Conservation (phyloP, 2,113 vertebrate species). For the Menidia beryllina region DNA sequence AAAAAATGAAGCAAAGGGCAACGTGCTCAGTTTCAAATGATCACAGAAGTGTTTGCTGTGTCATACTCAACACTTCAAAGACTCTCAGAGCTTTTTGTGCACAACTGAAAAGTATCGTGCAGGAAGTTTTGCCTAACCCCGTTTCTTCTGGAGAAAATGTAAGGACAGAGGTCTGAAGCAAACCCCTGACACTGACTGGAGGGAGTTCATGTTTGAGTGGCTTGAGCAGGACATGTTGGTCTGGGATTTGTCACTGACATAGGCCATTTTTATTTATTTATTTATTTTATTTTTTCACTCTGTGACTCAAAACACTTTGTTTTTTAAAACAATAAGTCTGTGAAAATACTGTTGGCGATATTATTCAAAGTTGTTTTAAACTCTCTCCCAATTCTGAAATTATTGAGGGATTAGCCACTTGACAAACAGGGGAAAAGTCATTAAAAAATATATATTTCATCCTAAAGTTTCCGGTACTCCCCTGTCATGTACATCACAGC, state of each 20-base stretch:
- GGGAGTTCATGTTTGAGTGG: too few relatives aligned
- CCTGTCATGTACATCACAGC: background rate
- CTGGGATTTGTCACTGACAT: constrained; percentile 36
- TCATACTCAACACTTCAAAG: constrained; percentile 10
- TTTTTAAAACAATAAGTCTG: background rate
- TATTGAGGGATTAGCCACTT: constrained; percentile 30
- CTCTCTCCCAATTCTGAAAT: constrained; percentile 4
- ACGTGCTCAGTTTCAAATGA: constrained; percentile 2
- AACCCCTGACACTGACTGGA: constrained; percentile 21
- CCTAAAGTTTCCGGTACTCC: background rate
- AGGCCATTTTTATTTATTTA: constrained; percentile 19
- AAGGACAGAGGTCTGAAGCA: too few relatives aligned
- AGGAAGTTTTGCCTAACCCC: constrained; percentile 40
- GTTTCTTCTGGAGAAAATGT: constrained; percentile 32
- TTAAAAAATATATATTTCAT: background rate
- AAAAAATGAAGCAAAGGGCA: constrained; percentile 18
- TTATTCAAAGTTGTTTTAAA: constrained; percentile 3
- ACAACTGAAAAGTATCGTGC: constrained; percentile 18
- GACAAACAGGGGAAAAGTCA: background rate
- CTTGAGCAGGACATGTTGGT: constrained; percentile 18
- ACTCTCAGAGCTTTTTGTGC: constrained; percentile 4
- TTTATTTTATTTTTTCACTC: too few relatives aligned
- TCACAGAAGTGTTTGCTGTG: background rate
- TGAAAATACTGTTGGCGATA: background rate
- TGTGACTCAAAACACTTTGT: too few relatives aligned